Percentiles rank a stretch among this genome's conserved stretches.
phyloP scores from a whole-genome alignment of 2,113 vertebrate genomes.

The Eolophus roseicapilla region DNA sequence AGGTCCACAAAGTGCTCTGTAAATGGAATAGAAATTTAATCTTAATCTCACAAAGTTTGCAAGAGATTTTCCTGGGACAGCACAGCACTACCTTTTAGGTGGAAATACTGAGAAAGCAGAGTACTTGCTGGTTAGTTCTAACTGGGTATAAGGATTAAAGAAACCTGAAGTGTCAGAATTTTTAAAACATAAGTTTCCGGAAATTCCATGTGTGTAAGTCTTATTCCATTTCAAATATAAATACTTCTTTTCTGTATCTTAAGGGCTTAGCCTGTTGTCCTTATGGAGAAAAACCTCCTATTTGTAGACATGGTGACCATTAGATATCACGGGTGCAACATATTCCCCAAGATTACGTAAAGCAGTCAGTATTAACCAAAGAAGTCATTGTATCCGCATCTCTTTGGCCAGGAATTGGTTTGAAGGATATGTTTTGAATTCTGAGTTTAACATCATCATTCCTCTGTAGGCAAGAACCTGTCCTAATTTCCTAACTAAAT shows the following conservation, averaged over 20 bases:
- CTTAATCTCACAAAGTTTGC: not conserved
- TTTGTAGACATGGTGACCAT: not conserved
- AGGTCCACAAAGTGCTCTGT: not conserved
- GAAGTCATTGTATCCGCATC: not conserved
- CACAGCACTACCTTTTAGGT: not conserved
- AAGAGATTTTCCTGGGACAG: not conserved
- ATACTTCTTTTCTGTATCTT: not conserved
- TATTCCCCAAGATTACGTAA: not conserved
- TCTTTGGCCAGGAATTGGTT: not conserved
- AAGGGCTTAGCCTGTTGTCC: not conserved
- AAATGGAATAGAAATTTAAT: not conserved
- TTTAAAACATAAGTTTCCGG: not conserved
- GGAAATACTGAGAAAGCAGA: not conserved
- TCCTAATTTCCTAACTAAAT: not conserved
- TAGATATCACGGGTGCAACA: not conserved
- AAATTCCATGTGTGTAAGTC: not conserved
- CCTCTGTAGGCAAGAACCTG: not conserved
- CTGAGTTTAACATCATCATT: not conserved
- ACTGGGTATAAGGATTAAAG: not conserved
- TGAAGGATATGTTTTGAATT: not conserved
- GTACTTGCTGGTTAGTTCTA: not conserved
- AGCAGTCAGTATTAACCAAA: not conserved
- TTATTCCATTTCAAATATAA: not conserved
- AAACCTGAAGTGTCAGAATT: not conserved
- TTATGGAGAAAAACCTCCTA: not conserved